Percentiles rank a stretch among this genome's conserved stretches.
Evolutionary conservation across 2,797 vertebrate genomes (phyloP).

Genomic region (Phalloptychus januarius): DNA sequence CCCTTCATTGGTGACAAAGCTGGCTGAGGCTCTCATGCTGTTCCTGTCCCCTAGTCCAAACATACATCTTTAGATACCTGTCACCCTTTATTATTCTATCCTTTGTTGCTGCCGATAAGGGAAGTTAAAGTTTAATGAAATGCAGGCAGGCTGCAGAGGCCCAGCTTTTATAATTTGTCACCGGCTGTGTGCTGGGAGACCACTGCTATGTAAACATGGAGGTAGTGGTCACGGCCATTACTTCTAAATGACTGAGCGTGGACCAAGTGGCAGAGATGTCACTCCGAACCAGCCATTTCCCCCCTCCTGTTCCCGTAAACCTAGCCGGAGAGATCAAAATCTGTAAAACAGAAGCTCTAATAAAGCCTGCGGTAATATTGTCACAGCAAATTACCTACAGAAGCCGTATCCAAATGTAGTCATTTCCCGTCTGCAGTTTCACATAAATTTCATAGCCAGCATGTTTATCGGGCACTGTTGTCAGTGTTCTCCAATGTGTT

Average conservation of each 20-base stretch:
- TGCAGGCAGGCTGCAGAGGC: constrained; percentile 81
- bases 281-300: constrained; percentile 66
- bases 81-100: constrained; percentile 82
- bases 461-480: constrained; percentile 51
- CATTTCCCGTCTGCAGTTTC: constrained; percentile 70
- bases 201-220: constrained; percentile 82
- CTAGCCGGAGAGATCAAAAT: constrained; percentile 56
- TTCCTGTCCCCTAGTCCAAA: constrained; percentile 82
- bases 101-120: constrained; percentile 79
- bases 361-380: constrained; percentile 63
- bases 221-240: constrained; percentile 82
- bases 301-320: constrained; percentile 64
- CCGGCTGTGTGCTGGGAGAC: constrained; percentile 79
- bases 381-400: constrained; percentile 60
- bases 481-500: constrained; percentile 31
- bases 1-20: constrained; percentile 78
- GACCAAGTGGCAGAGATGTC: constrained; percentile 74
- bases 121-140: constrained; percentile 89
- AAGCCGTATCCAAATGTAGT: constrained; percentile 66
- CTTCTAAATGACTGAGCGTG: constrained; percentile 80
- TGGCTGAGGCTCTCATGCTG: constrained; percentile 77
- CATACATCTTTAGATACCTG: constrained; percentile 82
- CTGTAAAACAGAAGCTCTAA: constrained; percentile 65
- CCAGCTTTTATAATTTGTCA: constrained; percentile 85
- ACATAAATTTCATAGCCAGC: constrained; percentile 65